phyloP scores from a whole-genome alignment of 2,113 vertebrate genomes.

The Rhinogobius similis region DNA sequence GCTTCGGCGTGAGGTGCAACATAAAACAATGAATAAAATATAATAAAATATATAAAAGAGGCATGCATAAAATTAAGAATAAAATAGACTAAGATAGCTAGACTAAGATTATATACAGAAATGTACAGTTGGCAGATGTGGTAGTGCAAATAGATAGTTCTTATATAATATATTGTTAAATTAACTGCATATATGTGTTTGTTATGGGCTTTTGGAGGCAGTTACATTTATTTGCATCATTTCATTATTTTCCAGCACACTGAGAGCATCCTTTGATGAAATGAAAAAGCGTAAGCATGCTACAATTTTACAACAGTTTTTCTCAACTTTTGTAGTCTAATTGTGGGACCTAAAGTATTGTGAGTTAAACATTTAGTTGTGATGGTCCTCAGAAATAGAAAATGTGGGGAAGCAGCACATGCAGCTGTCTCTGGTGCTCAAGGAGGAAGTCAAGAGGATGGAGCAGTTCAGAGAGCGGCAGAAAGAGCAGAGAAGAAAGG shows the following conservation, averaged over 20 bases:
- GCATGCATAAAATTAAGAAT: no score
- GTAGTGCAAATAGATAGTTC: no score
- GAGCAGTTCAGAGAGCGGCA: slow-evolving; percentile 93
- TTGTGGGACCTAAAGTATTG: neutral
- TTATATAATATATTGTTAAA: no score
- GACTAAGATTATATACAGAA: no score
- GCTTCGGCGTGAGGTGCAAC: no score
- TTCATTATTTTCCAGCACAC: slow-evolving; percentile 77
- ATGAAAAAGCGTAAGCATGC: slow-evolving; percentile 88
- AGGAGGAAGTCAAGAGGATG: slow-evolving; percentile 88
- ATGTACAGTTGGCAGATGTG: no score
- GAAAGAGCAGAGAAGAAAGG: slow-evolving; percentile 95
- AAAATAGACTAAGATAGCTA: no score
- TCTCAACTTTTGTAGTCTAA: neutral
- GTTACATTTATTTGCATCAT: no score
- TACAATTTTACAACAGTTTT: neutral
- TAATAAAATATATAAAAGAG: no score
- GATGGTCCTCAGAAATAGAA: slow-evolving; percentile 83
- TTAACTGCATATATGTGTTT: neutral
- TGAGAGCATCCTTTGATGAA: slow-evolving; percentile 87
- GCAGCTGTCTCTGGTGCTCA: slow-evolving; percentile 84
- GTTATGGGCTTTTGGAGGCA: neutral
- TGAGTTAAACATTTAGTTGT: neutral
- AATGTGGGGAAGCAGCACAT: slow-evolving; percentile 89
- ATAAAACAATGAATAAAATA: no score